Base-by-base conservation (phyloP, 2,113 vertebrate species). In the Chaenocephalus aceratus region DNA sequence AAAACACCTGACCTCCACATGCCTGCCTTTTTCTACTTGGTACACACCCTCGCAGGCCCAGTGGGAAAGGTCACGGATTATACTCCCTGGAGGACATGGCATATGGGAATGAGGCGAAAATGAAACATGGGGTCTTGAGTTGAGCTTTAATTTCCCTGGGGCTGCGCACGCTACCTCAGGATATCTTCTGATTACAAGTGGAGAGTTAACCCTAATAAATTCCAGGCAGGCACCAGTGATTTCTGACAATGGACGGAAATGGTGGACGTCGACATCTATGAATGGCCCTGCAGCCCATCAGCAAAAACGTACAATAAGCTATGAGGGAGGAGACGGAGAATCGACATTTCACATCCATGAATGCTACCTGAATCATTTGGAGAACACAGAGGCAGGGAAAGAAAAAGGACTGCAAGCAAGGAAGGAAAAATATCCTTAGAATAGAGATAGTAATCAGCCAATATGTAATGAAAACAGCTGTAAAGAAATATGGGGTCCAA, bases 101-200 rank as follows among this genome's bases (percentile, higher is more conserved):
- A 26, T 46, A 51, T 67, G 69, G 45, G 56, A 83, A 75, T 46
- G 66, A 72, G 18, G 18, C 21, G 44, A 48, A 87, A 79, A 85
- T 79, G 74, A 87, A 87, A 87, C 21, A 85, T 72, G 77, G 63
- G 77, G 70, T 85, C 57, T 70, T 48, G 72, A 82, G 54, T 60
- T 6, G 4, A 60, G 56, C 12, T 48, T 21, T 75, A 65, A 86
- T 86, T 89, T 89, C 71, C 72, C 79, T 3, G 3, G 69, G 73
- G 82, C 57, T 71, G 44, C 72, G 44, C 26, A 70, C 15, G 30
- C 44, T 41, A 72, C 59, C 41, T 34, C 45, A 56, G 48, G 82
- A 58, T 72, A 74, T 57, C 52, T 70, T 34, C 64, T 73, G 80
- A 83, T 87, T 66, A 81, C 13, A 60, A 72, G 1, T 62, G 51